Evolutionary conservation across 1,140 invertebrate genomes (phyloP), one percentile per base, ranked within the genome.

Genomic region (Scaptomyza pallida): DNA sequence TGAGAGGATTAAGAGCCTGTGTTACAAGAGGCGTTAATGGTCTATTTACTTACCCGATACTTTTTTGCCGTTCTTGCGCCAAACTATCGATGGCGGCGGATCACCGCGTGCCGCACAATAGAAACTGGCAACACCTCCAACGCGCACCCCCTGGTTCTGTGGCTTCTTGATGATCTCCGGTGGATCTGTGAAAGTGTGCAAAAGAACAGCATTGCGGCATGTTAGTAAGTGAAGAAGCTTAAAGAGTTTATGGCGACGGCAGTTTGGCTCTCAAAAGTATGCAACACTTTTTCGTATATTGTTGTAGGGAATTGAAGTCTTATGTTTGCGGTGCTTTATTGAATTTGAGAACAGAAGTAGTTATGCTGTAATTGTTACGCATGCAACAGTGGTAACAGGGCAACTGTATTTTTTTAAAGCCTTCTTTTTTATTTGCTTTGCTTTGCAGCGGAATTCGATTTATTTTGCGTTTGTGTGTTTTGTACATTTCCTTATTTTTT

Each of bases 61-160:
- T 93, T 94, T 94, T 92, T 97, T 97, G 48, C 95, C 95, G 92
- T 97, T 97, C 92, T 97, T 97, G 72, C 96, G 94, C 97, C 97
- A 98, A 90, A 96, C 94, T 76, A 98, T 97, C 74, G 95, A 94
- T 1, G 97, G 97, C 12, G 94, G 92, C 41, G 98, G 98, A 92
- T 97, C 95, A 13, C 98, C 98, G 47, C 95, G 94, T 13, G 98
- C 98, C 45, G 95, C 96, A 93, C 98, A 99, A 92, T 97, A 98
- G 93, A 99, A 99, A 40, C 96, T 96, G 1, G 98, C 98, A 56
- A 97, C 96, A n/a, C 96, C 96, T 57, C 97, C 97, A 52, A 95
- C 96, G 61, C 95, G 95, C 26, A 99, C 98, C 80, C 95, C 95
- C 85, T 97, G 96, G 90, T 97, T 96, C 65, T 95, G 93, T 8